phyloP scores from a whole-genome alignment of 1,140 invertebrate species.

The Hyles vespertilio region DNA sequence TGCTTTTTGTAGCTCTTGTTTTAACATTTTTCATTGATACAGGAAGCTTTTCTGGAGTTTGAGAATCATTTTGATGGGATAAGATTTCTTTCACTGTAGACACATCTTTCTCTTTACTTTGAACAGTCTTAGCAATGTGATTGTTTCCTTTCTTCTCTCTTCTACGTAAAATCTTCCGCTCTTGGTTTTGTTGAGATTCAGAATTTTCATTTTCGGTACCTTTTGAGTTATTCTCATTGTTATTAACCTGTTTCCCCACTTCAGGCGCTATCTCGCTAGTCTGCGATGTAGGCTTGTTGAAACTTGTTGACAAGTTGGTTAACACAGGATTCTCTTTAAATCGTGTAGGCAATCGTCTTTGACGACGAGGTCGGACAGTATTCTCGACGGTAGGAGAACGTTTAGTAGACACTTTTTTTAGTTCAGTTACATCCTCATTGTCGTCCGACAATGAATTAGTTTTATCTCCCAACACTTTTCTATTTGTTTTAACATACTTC shows the following conservation, averaged over 20 bases:
- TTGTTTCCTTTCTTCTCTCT: no score
- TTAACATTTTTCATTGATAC: neutral
- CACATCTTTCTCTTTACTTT: no score
- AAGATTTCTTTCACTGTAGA: no score
- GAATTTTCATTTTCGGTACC: no score
- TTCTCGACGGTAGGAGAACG: neutral
- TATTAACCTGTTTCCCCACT: no score
- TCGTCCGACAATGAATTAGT: constrained; percentile 64
- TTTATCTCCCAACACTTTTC: constrained; percentile 59
- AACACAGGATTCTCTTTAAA: constrained; percentile 3
- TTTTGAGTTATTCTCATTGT: no score
- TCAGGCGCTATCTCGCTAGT: no score
- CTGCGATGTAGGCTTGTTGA: neutral
- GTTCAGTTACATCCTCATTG: constrained; percentile 33
- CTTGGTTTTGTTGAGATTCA: no score
- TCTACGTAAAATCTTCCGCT: no score
- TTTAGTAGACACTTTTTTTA: constrained; percentile 20
- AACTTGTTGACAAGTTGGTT: neutral
- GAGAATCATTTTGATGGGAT: no score
- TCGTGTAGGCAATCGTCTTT: constrained; percentile 41
- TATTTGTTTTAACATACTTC: constrained; percentile 26
- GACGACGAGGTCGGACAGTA: constrained; percentile 30
- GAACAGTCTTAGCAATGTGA: no score
- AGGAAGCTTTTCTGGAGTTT: neutral
- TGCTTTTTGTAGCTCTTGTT: neutral